phyloP scores from a whole-genome alignment of 2,113 vertebrate species.

The Channa maculata region DNA sequence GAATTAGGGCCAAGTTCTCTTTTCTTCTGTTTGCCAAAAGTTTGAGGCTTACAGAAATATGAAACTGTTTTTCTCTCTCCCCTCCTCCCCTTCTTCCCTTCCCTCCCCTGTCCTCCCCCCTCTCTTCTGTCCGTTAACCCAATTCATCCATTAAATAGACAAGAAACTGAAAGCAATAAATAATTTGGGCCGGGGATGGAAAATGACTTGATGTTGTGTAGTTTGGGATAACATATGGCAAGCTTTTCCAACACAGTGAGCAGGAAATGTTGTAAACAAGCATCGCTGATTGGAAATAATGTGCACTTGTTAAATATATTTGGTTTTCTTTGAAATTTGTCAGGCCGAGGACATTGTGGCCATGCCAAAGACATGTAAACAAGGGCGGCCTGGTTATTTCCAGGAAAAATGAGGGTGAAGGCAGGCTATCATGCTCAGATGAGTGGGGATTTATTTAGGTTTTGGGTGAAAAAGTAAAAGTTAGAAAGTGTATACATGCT shows the following conservation, averaged over 20 bases:
- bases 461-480: slow-evolving; percentile 75
- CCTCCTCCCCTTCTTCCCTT: slow-evolving; percentile 1
- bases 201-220: slow-evolving; percentile 53
- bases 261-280: slow-evolving; percentile 58
- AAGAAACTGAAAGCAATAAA: slow-evolving; percentile 70
- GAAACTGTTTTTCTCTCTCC: slow-evolving; percentile 71
- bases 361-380: slow-evolving; percentile 33
- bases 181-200: slow-evolving; percentile 46
- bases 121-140: slow-evolving; percentile 53
- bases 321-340: slow-evolving; percentile 50
- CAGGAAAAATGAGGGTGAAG: slow-evolving; percentile 17
- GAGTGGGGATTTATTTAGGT: slow-evolving; percentile 73
- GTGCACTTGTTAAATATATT: slow-evolving; percentile 46
- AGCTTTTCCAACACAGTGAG: slow-evolving; percentile 42
- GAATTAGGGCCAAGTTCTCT: slow-evolving; percentile 83
- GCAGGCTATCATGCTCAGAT: slow-evolving; percentile 67
- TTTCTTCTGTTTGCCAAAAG: slow-evolving; percentile 82
- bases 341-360: slow-evolving; percentile 13
- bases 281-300: slow-evolving; percentile 54
- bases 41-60: slow-evolving; percentile 84
- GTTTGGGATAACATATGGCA: slow-evolving; percentile 46
- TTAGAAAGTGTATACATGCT: slow-evolving; percentile 79
- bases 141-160: slow-evolving; percentile 75
- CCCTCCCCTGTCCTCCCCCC: not conserved
- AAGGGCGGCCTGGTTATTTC: slow-evolving; percentile 41